A percentile compares a stretch with the other conserved stretches of the same genome.
Conservation (phyloP, 2,113 vertebrate species). For the Nothocercus julius region DNA sequence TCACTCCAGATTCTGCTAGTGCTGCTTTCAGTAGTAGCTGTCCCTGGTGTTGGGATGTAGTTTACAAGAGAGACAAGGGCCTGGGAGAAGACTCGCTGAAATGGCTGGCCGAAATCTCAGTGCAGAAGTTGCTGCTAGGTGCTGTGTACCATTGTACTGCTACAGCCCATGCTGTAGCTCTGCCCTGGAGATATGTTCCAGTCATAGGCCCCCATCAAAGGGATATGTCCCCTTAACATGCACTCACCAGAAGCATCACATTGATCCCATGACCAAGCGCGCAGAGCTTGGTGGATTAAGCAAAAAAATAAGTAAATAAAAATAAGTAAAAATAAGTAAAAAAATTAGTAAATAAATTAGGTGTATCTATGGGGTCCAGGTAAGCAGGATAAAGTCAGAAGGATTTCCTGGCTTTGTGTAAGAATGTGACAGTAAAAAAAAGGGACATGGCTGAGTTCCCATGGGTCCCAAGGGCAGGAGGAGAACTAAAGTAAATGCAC, state of each 20-base stretch:
- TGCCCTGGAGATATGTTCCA: neutral
- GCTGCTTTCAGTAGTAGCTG: neutral
- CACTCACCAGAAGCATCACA: neutral
- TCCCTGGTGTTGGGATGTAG: neutral
- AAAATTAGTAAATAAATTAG: neutral
- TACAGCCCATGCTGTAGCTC: neutral
- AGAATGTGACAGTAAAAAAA: neutral
- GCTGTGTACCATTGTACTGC: too few relatives aligned
- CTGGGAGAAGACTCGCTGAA: neutral
- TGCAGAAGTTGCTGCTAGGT: neutral
- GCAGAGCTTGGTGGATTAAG: neutral
- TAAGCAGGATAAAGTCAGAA: neutral
- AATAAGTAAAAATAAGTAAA: too few relatives aligned
- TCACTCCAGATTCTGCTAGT: neutral
- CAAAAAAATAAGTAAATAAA: neutral
- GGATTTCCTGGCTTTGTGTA: neutral
- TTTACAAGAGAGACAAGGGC: neutral
- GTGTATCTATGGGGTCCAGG: neutral
- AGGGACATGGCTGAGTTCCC: neutral
- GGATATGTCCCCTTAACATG: neutral
- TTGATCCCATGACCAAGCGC: neutral
- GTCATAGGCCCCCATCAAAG: neutral
- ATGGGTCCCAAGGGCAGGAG: neutral
- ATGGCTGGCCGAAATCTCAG: neutral
- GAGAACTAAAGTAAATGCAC: neutral